phyloP scores from a whole-genome alignment of 1,140 invertebrate species.

The Aculops lycopersici region DNA sequence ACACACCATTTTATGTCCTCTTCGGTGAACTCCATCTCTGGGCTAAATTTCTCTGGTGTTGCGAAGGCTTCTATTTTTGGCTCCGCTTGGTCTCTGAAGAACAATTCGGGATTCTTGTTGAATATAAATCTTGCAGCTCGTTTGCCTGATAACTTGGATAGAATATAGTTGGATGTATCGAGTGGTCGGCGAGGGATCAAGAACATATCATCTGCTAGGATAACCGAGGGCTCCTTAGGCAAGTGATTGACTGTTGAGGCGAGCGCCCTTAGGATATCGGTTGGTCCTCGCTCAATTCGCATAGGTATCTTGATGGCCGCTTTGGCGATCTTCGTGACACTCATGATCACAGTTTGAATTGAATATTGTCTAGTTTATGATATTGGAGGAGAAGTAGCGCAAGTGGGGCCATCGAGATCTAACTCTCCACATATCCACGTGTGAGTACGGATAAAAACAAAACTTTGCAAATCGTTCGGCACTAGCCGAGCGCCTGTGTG shows the following conservation, averaged over 20 bases:
- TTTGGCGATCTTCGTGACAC: neutral
- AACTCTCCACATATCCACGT: too few species aligned
- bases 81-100: constrained; percentile 32
- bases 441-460: too few species aligned
- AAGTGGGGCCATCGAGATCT: too few species aligned
- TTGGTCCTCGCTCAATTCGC: constrained; percentile 24
- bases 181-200: constrained; percentile 41
- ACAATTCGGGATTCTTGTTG: constrained; percentile 36
- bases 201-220: constrained; percentile 62
- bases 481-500: too few species aligned
- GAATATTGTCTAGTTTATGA: too few species aligned
- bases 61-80: constrained; percentile 32
- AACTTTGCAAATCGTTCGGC: too few species aligned
- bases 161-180: constrained; percentile 23
- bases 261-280: constrained; percentile 30
- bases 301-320: constrained; percentile 1
- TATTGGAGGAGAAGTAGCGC: too few species aligned
- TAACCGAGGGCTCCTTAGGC: constrained; percentile 43
- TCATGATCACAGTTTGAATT: neutral
- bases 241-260: constrained; percentile 21
- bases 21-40: constrained; percentile 31
- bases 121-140: constrained; percentile 54
- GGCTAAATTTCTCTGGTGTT: constrained; percentile 29
- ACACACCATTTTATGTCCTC: constrained; percentile 29
- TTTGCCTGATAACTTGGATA: constrained; percentile 47